These are phyloP conservation scores for Eristalis intricaria DNA, from an alignment of 2,888 invertebrate genomes.

Conservation along the genomic window DNA sequence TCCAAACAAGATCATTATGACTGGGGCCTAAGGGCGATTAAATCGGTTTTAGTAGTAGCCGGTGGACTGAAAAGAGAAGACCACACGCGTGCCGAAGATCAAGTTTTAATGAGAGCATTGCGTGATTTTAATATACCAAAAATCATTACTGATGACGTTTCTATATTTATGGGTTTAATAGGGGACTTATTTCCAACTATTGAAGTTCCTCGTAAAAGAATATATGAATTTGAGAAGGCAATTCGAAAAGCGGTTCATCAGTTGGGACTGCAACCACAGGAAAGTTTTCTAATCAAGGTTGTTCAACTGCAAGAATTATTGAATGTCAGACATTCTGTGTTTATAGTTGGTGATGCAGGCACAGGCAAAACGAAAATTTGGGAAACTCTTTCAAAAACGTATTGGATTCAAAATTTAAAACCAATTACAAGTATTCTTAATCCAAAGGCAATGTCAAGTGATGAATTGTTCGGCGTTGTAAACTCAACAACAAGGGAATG, in stretches of 20 bases:
- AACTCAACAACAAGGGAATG: slow-evolving; percentile 97
- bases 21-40: slow-evolving; percentile 98
- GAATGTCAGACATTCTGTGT: slow-evolving; percentile 97
- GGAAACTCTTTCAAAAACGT: slow-evolving; percentile 93
- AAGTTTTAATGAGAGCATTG: slow-evolving; percentile 96
- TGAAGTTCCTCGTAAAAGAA: slow-evolving; percentile 94
- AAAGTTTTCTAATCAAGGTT: slow-evolving; percentile 92
- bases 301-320: slow-evolving; percentile 96
- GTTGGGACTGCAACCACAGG: slow-evolving; percentile 94
- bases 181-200: slow-evolving; percentile 96
- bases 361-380: slow-evolving; percentile 97
- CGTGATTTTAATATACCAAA: slow-evolving; percentile 97
- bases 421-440: slow-evolving; percentile 94
- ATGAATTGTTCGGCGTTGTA: slow-evolving; percentile 96
- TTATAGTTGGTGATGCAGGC: slow-evolving; percentile 92
- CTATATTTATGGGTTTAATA: slow-evolving; percentile 97
- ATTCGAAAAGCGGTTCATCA: slow-evolving; percentile 90
- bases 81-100: slow-evolving; percentile 92
- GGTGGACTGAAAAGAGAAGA: slow-evolving; percentile 94
- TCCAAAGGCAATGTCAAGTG: slow-evolving; percentile 96
- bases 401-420: slow-evolving; percentile 85
- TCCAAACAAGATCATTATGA: slow-evolving; percentile 99
- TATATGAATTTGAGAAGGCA: slow-evolving; percentile 92
- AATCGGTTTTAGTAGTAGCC: slow-evolving; percentile 97
- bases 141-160: slow-evolving; percentile 95